phyloP scores from a whole-genome alignment of 2,113 vertebrate species.

The Machaerirhynchus nigripectus region DNA sequence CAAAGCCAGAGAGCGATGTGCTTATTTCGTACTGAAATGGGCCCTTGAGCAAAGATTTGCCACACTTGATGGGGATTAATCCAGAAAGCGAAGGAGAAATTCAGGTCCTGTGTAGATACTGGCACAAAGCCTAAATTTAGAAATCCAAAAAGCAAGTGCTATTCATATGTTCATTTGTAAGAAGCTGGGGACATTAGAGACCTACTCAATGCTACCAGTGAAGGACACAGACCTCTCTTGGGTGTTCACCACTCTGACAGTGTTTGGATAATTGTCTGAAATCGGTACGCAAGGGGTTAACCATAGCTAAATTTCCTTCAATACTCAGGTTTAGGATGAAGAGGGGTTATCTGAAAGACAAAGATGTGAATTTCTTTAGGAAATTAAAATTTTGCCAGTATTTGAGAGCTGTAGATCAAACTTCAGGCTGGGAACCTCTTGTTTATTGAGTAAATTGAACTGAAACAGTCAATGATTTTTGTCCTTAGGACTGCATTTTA shows the following conservation, averaged over 20 bases:
- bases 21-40: not conserved
- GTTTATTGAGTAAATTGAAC: not conserved
- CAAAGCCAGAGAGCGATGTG: not conserved
- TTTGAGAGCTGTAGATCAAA: not conserved
- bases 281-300: not conserved
- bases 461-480: not conserved
- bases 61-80: conserved; percentile 15
- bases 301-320: not conserved
- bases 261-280: not conserved
- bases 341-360: not conserved
- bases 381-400: not conserved
- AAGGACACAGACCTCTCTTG: not conserved
- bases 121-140: not conserved
- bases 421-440: not conserved
- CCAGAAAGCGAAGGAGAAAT: not conserved
- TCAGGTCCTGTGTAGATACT: not conserved
- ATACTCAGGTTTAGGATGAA: not conserved
- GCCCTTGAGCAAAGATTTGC: not conserved
- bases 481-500: not conserved
- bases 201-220: not conserved
- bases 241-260: not conserved
- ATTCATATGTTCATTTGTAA: not conserved
- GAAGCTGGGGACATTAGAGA: not conserved
- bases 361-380: not conserved
- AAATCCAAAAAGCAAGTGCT: not conserved